Evolutionary conservation across 1,140 invertebrate species (phyloP).

Genomic region (Drusus annulatus): DNA sequence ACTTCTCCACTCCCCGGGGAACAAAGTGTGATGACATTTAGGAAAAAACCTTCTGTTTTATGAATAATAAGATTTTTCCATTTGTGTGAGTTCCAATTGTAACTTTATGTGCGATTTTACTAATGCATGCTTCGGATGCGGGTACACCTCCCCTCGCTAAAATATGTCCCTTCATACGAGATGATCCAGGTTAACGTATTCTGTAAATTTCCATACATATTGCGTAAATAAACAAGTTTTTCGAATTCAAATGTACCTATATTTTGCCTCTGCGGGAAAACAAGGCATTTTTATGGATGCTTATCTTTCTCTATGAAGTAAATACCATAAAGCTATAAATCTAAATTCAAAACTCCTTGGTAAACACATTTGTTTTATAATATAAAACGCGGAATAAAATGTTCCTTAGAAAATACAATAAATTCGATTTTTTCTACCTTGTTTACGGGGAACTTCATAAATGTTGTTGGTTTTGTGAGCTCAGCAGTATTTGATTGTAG

Average conservation of each 20-base stretch:
- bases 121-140: conserved; percentile 35
- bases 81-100: neutral
- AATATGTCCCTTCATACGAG: conserved; percentile 54
- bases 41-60: neutral
- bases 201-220: conserved; percentile 57
- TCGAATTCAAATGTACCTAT: conserved; percentile 38
- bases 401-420: too few relatives aligned
- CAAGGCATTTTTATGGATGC: conserved; percentile 22
- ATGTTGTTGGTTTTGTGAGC: too few relatives aligned
- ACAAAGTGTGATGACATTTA: too few relatives aligned
- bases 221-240: conserved; percentile 57
- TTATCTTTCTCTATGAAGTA: conserved; percentile 1
- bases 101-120: conserved; percentile 38
- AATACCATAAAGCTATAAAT: neutral
- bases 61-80: conserved; percentile 14
- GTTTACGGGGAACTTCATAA: too few relatives aligned
- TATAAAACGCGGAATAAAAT: too few relatives aligned
- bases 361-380: too few relatives aligned
- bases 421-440: too few relatives aligned
- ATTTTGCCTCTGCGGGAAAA: conserved; percentile 11
- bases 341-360: too few relatives aligned
- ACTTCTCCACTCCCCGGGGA: too few relatives aligned
- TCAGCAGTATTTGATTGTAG: too few relatives aligned
- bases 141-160: conserved; percentile 11
- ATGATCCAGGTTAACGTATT: conserved; percentile 55